Conservation (phyloP, 2,888 invertebrate species). For the Cheilosia vulpina region DNA sequence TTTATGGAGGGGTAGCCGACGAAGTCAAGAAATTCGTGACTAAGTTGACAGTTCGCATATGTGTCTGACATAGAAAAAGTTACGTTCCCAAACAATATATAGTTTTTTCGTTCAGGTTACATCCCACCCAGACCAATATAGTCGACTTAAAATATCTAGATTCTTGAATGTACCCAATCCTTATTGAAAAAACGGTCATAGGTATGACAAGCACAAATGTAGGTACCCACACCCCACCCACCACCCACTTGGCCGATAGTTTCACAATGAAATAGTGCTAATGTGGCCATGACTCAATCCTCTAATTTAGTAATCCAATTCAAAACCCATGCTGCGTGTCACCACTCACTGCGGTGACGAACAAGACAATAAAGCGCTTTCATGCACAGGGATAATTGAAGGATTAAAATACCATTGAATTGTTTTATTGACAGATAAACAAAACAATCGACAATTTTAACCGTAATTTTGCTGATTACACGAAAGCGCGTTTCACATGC, state of each 20-base stretch:
- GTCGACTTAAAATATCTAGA: no score
- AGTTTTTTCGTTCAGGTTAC: no score
- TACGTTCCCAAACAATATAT: no score
- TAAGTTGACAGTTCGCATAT: no score
- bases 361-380: constrained; percentile 50
- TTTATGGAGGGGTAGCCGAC: no score
- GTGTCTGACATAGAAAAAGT: no score
- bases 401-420: constrained; percentile 76
- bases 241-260: neutral
- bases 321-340: constrained; percentile 38
- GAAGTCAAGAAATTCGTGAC: no score
- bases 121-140: no score
- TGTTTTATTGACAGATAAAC: constrained; percentile 75
- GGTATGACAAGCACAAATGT: no score
- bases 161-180: no score
- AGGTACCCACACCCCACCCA: neutral
- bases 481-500: constrained; percentile 69
- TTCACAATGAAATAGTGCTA: constrained; percentile 23
- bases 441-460: constrained; percentile 72
- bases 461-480: constrained; percentile 72
- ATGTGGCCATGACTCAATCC: constrained; percentile 45
- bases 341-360: constrained; percentile 9
- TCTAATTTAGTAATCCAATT: constrained; percentile 36
- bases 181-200: no score
- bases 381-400: constrained; percentile 74